Evolutionary conservation across 2,888 invertebrate genomes (phyloP), one percentile per base, ranked within the genome.

Genomic region (Melanophora roralis): DNA sequence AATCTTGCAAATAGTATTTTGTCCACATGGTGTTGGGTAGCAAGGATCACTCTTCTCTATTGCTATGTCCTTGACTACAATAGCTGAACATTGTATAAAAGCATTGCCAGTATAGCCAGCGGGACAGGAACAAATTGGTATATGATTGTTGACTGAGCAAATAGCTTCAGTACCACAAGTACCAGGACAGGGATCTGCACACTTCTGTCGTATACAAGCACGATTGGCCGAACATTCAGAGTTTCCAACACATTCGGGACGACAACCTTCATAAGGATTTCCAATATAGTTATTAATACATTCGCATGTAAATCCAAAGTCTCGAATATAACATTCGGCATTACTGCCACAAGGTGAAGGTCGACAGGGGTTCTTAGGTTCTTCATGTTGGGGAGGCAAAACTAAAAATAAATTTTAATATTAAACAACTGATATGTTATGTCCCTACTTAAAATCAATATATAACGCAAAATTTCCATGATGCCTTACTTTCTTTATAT

Each of bases 161-260:
- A 95, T 91, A 0, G 97, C 95, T 84, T 96, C 96, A 21, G 95
- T 89, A 60, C 97, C 97, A 84, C 97, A 97, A 7, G 95, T 93
- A 76, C 94, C 95, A 60, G 93, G 92, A 85, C 96, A 96, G 27
- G 97, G 96, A 90, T 97, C 95, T 77, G 93, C 92, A 85, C 97
- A 97, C 87, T 94, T 95, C 83, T 95, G 94, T 14, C 93, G 92
- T 85, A 95, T 95, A 86, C 97, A 97, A 9, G 96, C 95, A 83
- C 94, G 93, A 82, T 96, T 94, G 55, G 95, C 93, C 0, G 96
- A 92, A 89, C 97, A 97, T 86, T 97, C 97, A 0, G 94, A 94
- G 86, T 97, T 97, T 68, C 95, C 94, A 14, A 97, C 91, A 89
- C 97, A 97, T 88, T 97, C 97, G 0, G 96, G 96, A 82, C 94